These are phyloP conservation scores for Zaprionus vittiger DNA, from an alignment of 1,140 invertebrate species.

Conservation along the genomic window DNA sequence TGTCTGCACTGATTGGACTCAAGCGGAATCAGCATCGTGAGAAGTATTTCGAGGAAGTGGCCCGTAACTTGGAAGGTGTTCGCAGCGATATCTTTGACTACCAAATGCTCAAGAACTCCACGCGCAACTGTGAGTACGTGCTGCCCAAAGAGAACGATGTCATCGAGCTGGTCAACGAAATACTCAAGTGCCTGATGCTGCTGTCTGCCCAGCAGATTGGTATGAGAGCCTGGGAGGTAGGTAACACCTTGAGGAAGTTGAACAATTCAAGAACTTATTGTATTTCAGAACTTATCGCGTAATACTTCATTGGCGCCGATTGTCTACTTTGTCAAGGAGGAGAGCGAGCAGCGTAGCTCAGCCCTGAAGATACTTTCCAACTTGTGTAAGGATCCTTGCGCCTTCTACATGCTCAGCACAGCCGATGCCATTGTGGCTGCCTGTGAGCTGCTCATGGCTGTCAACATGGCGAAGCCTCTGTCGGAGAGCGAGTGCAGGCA, in stretches of 20 bases:
- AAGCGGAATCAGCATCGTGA: conserved; percentile 80
- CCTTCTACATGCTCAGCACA: conserved; percentile 72
- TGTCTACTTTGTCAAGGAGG: conserved; percentile 73
- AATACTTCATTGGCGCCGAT: conserved; percentile 66
- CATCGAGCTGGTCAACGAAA: conserved; percentile 72
- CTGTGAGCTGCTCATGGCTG: conserved; percentile 72
- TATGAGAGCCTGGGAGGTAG: conserved; percentile 66
- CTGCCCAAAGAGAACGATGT: conserved; percentile 69
- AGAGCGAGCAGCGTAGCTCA: conserved; percentile 65
- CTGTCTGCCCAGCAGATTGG: conserved; percentile 72
- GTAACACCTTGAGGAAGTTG: neutral
- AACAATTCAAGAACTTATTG: neutral
- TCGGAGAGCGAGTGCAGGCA: conserved; percentile 70
- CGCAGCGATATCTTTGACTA: conserved; percentile 80
- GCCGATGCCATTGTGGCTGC: conserved; percentile 79
- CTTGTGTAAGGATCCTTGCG: conserved; percentile 73
- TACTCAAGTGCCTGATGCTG: conserved; percentile 73
- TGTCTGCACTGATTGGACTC: conserved; percentile 60
- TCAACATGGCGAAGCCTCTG: conserved; percentile 68
- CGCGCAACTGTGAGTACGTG: conserved; percentile 60
- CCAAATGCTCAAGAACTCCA: conserved; percentile 74
- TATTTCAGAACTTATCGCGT: conserved; percentile 49
- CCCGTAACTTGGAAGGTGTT: conserved; percentile 77
- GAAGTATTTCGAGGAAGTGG: conserved; percentile 83
- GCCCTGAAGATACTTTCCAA: conserved; percentile 80